A percentile compares a stretch with the other conserved stretches of the same genome.
phyloP scores from a whole-genome alignment of 2,888 invertebrate genomes.

The Sepiola atlantica region DNA sequence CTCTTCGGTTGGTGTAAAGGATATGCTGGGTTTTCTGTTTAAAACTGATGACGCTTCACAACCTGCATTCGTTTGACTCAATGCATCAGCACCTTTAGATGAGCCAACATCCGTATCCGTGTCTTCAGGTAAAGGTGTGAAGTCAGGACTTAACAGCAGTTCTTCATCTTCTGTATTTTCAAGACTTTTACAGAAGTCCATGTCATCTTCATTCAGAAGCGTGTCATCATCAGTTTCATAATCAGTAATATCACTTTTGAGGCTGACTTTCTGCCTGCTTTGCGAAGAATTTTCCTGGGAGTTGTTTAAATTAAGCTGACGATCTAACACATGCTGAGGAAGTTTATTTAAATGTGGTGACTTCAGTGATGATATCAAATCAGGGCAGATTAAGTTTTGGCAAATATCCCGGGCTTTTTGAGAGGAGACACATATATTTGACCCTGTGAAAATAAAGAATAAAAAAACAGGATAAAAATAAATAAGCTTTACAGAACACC shows the following conservation, averaged over 20 bases:
- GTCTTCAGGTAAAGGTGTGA: slow-evolving; percentile 41
- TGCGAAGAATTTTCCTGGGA: slow-evolving; percentile 10
- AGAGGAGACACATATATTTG: slow-evolving; percentile 18
- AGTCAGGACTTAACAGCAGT: slow-evolving; percentile 37
- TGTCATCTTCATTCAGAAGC: neutral
- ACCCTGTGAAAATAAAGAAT: neutral
- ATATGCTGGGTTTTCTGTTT: neutral
- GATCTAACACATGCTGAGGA: slow-evolving; percentile 34
- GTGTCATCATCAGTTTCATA: slow-evolving; percentile 44
- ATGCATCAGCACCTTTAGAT: neutral
- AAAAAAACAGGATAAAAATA: neutral
- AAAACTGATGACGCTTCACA: neutral
- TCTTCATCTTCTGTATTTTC: slow-evolving; percentile 45
- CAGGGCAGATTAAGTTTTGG: slow-evolving; percentile 6
- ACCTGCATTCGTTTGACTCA: neutral
- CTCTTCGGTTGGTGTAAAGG: neutral
- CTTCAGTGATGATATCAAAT: neutral
- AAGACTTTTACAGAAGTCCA: slow-evolving; percentile 40
- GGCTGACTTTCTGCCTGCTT: neutral
- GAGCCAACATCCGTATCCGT: neutral
- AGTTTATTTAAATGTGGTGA: slow-evolving; percentile 8
- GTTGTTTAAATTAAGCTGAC: neutral
- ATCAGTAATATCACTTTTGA: slow-evolving; percentile 44
- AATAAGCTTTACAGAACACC: neutral
- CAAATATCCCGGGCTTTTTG: slow-evolving; percentile 8